These are phyloP conservation scores for Pogonognathellus flavescens DNA, from an alignment of 1,140 invertebrate genomes.

Conservation along the genomic window DNA sequence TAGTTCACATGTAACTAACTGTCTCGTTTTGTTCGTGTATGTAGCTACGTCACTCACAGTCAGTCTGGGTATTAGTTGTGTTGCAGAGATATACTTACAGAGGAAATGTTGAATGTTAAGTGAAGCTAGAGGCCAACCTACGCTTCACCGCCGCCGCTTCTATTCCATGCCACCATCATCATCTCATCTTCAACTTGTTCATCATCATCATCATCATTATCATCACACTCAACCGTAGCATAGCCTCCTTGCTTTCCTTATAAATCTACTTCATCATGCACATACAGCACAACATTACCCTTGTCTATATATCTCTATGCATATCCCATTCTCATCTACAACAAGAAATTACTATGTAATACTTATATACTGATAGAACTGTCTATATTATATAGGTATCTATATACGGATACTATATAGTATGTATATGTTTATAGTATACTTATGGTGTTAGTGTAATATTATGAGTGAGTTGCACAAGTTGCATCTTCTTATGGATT, in stretches of 20 bases:
- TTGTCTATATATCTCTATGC: not conserved
- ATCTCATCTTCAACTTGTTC: slow-evolving; percentile 44
- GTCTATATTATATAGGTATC: too few species aligned
- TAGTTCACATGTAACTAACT: slow-evolving; percentile 4
- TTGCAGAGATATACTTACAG: not conserved
- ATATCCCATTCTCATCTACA: not conserved
- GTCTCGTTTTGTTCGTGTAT: slow-evolving; percentile 17
- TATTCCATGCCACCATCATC: slow-evolving; percentile 22
- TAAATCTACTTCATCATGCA: not conserved
- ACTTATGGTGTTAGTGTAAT: not conserved
- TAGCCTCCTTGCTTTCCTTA: not conserved
- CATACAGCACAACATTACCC: not conserved
- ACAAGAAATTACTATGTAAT: too few species aligned
- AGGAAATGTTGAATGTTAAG: slow-evolving; percentile 42
- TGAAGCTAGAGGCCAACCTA: slow-evolving; percentile 45
- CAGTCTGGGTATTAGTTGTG: not conserved
- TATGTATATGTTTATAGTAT: too few species aligned
- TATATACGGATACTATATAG: too few species aligned
- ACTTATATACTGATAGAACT: too few species aligned
- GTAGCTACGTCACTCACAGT: not conserved
- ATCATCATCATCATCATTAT: slow-evolving; percentile 45
- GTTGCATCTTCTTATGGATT: not conserved
- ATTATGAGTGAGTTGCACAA: slow-evolving; percentile 20
- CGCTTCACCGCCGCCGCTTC: slow-evolving; percentile 43
- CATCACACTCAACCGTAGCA: slow-evolving; percentile 31